Percentiles rank a stretch among this genome's conserved stretches.
Evolutionary conservation across 2,888 invertebrate species (phyloP).

Genomic region (Zonitis immaculata): DNA sequence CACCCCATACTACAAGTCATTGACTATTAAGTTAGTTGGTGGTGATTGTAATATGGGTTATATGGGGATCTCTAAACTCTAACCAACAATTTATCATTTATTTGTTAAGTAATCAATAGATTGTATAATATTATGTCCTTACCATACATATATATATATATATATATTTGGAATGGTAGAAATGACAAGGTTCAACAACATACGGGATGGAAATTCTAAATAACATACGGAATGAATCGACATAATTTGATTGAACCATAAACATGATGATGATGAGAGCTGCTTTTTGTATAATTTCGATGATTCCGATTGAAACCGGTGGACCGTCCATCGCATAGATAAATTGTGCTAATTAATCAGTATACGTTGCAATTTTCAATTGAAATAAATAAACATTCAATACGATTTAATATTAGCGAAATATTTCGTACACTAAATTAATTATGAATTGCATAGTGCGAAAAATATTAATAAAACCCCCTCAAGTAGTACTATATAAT

Average conservation of each 20-base stretch:
- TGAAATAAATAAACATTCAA: too few species aligned
- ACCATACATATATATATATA: slow-evolving; percentile 7
- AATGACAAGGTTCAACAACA: slow-evolving; percentile 2
- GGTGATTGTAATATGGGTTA: slow-evolving; percentile 19
- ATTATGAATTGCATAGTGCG: too few species aligned
- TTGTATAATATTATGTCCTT: slow-evolving; percentile 16
- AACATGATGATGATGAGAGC: background rate
- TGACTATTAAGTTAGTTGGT: slow-evolving; percentile 6
- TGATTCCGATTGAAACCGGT: background rate
- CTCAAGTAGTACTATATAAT: too few species aligned
- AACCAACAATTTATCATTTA: slow-evolving; percentile 25
- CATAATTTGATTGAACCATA: slow-evolving; percentile 17
- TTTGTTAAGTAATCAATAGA: slow-evolving; percentile 29
- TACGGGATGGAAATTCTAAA: background rate
- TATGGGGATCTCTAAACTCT: background rate
- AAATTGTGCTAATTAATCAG: background rate
- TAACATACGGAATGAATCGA: slow-evolving; percentile 20
- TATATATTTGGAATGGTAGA: slow-evolving; percentile 4
- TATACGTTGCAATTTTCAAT: background rate
- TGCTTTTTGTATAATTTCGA: background rate
- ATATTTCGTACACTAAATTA: too few species aligned
- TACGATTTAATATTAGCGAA: too few species aligned
- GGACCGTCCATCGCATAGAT: too few species aligned
- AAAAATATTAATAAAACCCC: too few species aligned
- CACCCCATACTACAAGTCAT: slow-evolving; percentile 23